Evolutionary conservation across 2,888 invertebrate species (phyloP).

Genomic region (Choreutis nemorana): DNA sequence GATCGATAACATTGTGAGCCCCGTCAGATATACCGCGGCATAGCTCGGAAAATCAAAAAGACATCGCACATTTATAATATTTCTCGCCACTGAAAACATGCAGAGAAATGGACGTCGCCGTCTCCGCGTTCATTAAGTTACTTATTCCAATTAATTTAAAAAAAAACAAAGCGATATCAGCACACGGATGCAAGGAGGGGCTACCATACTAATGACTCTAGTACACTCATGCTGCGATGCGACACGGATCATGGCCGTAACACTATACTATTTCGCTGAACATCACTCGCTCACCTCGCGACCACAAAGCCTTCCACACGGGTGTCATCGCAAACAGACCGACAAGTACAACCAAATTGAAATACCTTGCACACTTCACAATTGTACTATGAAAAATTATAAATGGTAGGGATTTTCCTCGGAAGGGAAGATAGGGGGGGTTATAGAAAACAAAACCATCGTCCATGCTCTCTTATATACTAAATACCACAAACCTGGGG

Average conservation of each 20-base stretch:
- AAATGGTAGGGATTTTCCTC: too few relatives aligned
- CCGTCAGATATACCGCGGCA: constrained; percentile 33
- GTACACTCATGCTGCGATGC: constrained; percentile 39
- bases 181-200: constrained; percentile 53
- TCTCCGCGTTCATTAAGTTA: constrained; percentile 21
- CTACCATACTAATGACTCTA: constrained; percentile 49
- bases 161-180: constrained; percentile 41
- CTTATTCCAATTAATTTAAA: too few relatives aligned
- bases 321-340: constrained; percentile 41
- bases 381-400: too few relatives aligned
- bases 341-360: constrained; percentile 59
- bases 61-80: constrained; percentile 60
- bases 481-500: constrained; percentile 25
- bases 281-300: constrained; percentile 50
- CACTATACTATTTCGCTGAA: constrained; percentile 49
- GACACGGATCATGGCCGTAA: constrained; percentile 22
- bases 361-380: too few relatives aligned
- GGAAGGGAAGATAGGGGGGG: too few relatives aligned
- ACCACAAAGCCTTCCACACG: constrained; percentile 26
- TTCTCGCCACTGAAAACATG: constrained; percentile 50
- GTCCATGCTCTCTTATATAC: constrained; percentile 25
- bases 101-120: constrained; percentile 36
- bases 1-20: constrained; percentile 25
- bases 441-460: constrained; percentile 10
- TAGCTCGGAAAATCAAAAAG: constrained; percentile 55